Percentiles rank a stretch among this genome's conserved stretches.
Conservation (phyloP, 2,888 invertebrate genomes). For the Amorpha juglandis region DNA sequence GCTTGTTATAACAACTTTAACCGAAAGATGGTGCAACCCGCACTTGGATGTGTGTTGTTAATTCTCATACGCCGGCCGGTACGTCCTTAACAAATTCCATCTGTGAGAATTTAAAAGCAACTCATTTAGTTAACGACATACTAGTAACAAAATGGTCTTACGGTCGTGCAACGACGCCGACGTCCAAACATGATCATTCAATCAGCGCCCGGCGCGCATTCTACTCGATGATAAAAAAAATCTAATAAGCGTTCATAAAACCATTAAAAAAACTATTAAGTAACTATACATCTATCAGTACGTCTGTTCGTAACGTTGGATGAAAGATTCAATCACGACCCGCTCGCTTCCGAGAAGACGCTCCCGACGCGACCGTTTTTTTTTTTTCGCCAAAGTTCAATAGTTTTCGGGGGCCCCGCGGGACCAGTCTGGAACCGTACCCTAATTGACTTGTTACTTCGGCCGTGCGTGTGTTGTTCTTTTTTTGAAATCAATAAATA, state of each 20-base stretch:
- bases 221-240: conserved; percentile 54
- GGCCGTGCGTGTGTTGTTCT: conserved; percentile 19
- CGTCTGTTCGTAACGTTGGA: conserved; percentile 57
- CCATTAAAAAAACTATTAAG: conserved; percentile 58
- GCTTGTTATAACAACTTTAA: no score
- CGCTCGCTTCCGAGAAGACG: conserved; percentile 70
- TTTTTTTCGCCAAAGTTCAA: conserved; percentile 61
- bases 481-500: background rate
- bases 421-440: conserved; percentile 25
- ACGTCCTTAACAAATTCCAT: background rate
- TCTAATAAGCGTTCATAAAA: conserved; percentile 58
- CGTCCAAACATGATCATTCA: conserved; percentile 23
- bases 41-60: background rate
- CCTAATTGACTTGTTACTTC: conserved; percentile 38
- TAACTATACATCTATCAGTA: conserved; percentile 57
- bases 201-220: conserved; percentile 32
- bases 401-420: conserved; percentile 61
- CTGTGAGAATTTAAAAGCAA: conserved; percentile 1
- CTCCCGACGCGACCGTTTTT: conserved; percentile 38
- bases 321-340: conserved; percentile 78
- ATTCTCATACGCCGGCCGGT: background rate
- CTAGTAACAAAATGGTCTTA: conserved; percentile 1
- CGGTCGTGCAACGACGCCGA: background rate
- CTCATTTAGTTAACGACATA: conserved; percentile 1
- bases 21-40: no score